Evolutionary conservation across 2,888 invertebrate genomes (phyloP).

Genomic region (Melanophora roralis): DNA sequence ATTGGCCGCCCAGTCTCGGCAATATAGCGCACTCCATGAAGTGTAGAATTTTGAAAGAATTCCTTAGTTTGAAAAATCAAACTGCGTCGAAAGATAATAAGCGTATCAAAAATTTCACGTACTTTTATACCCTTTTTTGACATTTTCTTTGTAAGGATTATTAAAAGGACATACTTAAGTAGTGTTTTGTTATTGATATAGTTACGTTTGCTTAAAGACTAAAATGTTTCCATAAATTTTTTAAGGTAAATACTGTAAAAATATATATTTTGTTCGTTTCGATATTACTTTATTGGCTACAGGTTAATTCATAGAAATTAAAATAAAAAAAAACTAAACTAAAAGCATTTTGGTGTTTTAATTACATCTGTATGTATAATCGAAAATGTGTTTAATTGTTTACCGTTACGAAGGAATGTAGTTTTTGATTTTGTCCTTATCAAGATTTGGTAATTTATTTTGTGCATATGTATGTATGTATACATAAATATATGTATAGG

Average conservation of each 20-base stretch:
- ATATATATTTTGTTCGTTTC: background rate
- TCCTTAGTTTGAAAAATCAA: conserved; percentile 84
- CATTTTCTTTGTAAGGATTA: conserved; percentile 69
- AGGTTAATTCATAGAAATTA: conserved; percentile 1
- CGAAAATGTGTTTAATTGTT: conserved; percentile 37
- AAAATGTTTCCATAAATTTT: background rate
- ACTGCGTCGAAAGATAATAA: conserved; percentile 79
- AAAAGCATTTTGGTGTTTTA: conserved; percentile 61
- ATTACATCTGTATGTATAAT: too few relatives aligned
- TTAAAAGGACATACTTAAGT: background rate
- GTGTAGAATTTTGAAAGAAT: conserved; percentile 86
- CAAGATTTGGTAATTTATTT: conserved; percentile 27
- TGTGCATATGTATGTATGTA: background rate
- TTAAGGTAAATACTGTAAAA: background rate
- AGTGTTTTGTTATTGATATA: background rate
- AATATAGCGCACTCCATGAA: conserved; percentile 88
- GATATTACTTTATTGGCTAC: background rate
- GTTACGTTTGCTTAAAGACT: conserved; percentile 16
- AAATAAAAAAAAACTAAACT: background rate
- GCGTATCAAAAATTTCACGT: conserved; percentile 64
- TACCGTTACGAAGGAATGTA: conserved; percentile 10
- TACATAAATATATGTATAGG: background rate
- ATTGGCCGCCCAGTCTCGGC: conserved; percentile 86
- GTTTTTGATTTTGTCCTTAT: conserved; percentile 17
- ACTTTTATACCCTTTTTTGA: conserved; percentile 64